phyloP scores from a whole-genome alignment of 2,888 invertebrate species.

The Eupithecia subfuscata region DNA sequence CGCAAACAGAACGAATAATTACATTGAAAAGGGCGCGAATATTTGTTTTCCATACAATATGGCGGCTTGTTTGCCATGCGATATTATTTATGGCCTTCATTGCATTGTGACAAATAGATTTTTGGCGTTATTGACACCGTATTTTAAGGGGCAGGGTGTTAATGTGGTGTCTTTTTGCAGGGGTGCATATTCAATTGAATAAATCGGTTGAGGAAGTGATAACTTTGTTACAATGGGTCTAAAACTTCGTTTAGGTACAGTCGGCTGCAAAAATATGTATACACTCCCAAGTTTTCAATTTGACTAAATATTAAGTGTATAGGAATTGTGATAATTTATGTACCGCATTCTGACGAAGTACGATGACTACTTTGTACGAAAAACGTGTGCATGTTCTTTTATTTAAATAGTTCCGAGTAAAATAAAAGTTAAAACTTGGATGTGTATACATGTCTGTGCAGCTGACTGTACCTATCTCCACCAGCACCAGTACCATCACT shows the following conservation, averaged over 20 bases:
- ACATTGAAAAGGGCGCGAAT: conserved; percentile 67
- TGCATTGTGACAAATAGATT: conserved; percentile 70
- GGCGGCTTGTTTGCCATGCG: conserved; percentile 63
- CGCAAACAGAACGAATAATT: conserved; percentile 67
- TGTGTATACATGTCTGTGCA: too few relatives aligned
- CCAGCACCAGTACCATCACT: too few relatives aligned
- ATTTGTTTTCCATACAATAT: conserved; percentile 73
- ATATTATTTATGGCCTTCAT: conserved; percentile 73
- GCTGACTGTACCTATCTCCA: too few relatives aligned
- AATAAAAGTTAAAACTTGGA: too few relatives aligned
- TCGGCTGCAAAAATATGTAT: too few relatives aligned
- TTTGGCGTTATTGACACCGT: conserved; percentile 66
- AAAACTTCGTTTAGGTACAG: not conserved
- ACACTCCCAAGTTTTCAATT: too few relatives aligned
- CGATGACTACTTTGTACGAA: too few relatives aligned
- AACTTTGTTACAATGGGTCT: conserved; percentile 17
- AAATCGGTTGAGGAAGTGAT: conserved; percentile 19
- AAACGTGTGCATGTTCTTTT: too few relatives aligned
- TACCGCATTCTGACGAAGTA: too few relatives aligned
- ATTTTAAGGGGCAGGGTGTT: conserved; percentile 46
- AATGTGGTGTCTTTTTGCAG: conserved; percentile 43
- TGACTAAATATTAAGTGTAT: too few relatives aligned
- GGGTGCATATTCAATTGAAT: conserved; percentile 26
- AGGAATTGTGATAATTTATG: too few relatives aligned
- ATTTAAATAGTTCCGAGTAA: too few relatives aligned